Conservation (phyloP, 2,888 invertebrate species). For the Brachyptera putata region DNA sequence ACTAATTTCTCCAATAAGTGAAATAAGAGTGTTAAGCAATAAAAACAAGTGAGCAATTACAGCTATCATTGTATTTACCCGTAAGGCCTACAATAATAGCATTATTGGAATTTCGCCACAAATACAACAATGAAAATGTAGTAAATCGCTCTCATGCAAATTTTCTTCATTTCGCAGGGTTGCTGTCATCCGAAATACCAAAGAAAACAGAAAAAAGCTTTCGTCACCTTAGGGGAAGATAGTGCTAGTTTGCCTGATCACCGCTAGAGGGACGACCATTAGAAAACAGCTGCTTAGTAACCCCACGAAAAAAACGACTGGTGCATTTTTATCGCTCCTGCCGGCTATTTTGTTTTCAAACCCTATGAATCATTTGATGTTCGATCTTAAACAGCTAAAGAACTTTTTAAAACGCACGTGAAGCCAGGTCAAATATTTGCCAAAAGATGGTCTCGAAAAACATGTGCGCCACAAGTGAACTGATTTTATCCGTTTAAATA, state of each 20-base stretch:
- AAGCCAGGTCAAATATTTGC: not conserved
- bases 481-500: not conserved
- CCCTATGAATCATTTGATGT: slow-evolving; percentile 13
- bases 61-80: no score
- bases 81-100: no score
- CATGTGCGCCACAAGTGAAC: slow-evolving; percentile 11
- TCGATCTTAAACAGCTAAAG: not conserved
- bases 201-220: no score
- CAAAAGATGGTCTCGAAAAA: not conserved
- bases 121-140: no score
- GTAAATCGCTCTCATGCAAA: no score
- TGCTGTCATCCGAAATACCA: no score
- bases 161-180: no score
- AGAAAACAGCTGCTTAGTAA: slow-evolving; percentile 31
- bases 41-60: no score
- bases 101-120: no score
- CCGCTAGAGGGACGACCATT: slow-evolving; percentile 28
- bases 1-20: no score
- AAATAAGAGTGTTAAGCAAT: no score
- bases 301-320: no score
- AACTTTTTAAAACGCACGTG: not conserved
- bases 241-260: slow-evolving; percentile 20
- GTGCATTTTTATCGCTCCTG: slow-evolving; percentile 5
- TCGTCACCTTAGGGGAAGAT: not conserved
- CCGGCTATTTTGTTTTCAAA: slow-evolving; percentile 14